Conservation (phyloP, 1,140 invertebrate genomes). For the Meloidogyne chitwoodi region DNA sequence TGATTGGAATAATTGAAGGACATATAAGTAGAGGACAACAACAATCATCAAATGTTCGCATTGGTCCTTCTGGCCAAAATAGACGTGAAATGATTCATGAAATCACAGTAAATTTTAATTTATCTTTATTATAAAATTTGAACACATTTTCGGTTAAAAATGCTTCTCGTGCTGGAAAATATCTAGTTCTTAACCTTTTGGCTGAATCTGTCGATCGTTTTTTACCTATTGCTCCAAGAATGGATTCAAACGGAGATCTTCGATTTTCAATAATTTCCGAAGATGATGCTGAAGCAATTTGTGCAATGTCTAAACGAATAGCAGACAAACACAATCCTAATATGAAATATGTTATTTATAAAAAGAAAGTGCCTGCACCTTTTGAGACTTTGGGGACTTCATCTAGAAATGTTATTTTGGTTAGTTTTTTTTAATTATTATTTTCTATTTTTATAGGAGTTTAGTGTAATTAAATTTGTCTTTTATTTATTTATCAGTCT, state of each 20-base stretch:
- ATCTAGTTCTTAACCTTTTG: constrained; percentile 16
- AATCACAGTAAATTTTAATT: constrained; percentile 12
- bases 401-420: constrained; percentile 17
- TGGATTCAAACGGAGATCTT: constrained; percentile 12
- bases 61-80: background rate
- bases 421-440: background rate
- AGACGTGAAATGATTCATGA: constrained; percentile 8
- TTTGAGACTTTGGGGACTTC: constrained; percentile 16
- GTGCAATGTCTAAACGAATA: constrained; percentile 16
- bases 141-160: constrained; percentile 6
- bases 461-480: too few relatives aligned
- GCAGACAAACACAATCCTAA: constrained; percentile 28
- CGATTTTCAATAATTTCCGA: constrained; percentile 5
- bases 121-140: background rate
- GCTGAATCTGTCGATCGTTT: constrained; percentile 19
- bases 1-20: constrained; percentile 11
- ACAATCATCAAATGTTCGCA: background rate
- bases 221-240: constrained; percentile 24
- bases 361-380: constrained; percentile 10
- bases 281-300: constrained; percentile 23
- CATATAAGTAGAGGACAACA: background rate
- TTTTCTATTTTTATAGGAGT: background rate
- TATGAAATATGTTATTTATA: constrained; percentile 24
- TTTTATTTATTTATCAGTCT: too few relatives aligned
- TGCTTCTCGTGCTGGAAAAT: constrained; percentile 24